A percentile compares a stretch with the other conserved stretches of the same genome.
Conservation (phyloP, 2,797 vertebrate species). For the Lacerta viridis region DNA sequence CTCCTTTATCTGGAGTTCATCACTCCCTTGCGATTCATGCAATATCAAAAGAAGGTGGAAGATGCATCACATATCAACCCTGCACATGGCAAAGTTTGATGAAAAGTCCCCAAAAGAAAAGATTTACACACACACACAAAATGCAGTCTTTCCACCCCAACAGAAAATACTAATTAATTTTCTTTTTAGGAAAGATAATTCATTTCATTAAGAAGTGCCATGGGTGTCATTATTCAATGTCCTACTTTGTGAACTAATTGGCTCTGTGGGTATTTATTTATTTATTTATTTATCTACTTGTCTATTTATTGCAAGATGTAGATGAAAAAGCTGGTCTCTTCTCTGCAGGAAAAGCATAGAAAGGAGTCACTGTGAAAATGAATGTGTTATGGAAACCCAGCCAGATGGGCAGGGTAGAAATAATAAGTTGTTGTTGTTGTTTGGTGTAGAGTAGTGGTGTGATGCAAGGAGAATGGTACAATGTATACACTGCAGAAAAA, state of each 20-base stretch:
- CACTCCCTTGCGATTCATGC: slow-evolving; percentile 45
- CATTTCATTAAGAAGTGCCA: not conserved
- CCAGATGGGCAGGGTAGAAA: too few species aligned
- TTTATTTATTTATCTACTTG: too few species aligned
- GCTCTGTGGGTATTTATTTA: not conserved
- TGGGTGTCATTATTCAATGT: accelerated
- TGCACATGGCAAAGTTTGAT: slow-evolving; percentile 22
- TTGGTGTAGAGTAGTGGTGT: too few species aligned
- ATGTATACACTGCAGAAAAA: too few species aligned
- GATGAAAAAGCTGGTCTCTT: slow-evolving; percentile 1
- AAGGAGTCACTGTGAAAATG: not conserved
- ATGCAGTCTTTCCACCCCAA: not conserved
- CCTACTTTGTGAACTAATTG: not conserved
- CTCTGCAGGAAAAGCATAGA: not conserved
- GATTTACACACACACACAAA: slow-evolving; percentile 7
- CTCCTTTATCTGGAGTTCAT: slow-evolving; percentile 49
- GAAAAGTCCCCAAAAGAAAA: not conserved
- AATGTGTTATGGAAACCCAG: not conserved
- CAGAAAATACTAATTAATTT: slow-evolving; percentile 2
- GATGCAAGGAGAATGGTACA: too few species aligned
- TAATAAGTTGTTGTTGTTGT: too few species aligned
- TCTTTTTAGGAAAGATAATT: not conserved
- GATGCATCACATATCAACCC: slow-evolving; percentile 20
- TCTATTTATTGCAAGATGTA: slow-evolving; percentile 15
- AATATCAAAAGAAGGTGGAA: slow-evolving; percentile 38